phyloP scores from a whole-genome alignment of 2,113 vertebrate genomes.

The Siphamia tubifer region DNA sequence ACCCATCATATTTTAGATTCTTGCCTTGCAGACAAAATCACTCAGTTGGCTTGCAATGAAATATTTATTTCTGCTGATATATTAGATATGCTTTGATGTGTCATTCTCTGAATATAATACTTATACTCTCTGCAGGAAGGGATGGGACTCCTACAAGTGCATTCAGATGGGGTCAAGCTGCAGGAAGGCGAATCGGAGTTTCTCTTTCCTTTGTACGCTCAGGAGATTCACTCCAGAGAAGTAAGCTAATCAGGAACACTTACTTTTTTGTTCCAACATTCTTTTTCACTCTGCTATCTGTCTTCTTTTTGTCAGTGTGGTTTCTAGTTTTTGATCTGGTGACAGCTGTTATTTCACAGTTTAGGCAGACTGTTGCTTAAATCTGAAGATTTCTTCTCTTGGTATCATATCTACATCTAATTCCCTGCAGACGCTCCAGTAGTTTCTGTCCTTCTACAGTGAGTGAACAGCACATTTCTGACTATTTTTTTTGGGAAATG shows the following conservation, averaged over 20 bases:
- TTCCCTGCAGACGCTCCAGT: not conserved
- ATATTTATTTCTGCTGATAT: not conserved
- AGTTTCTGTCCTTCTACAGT: conserved; percentile 8
- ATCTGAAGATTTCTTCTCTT: not conserved
- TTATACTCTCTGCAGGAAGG: conserved; percentile 81
- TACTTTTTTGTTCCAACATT: not conserved
- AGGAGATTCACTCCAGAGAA: conserved; percentile 94
- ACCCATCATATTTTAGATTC: not conserved
- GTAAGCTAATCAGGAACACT: conserved; percentile 74
- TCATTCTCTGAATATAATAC: not conserved
- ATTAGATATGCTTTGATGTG: not conserved
- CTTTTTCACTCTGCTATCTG: not conserved
- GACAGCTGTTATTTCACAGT: conserved; percentile 32
- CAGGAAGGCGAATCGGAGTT: conserved; percentile 98
- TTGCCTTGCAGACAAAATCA: not conserved
- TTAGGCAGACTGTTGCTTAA: not conserved
- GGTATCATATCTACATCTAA: conserved; percentile 15
- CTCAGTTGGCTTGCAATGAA: not conserved
- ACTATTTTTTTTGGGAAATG: conserved; percentile 17
- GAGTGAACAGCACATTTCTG: conserved; percentile 32
- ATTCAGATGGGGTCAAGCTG: conserved; percentile 86
- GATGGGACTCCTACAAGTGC: conserved; percentile 91
- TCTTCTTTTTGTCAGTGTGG: not conserved
- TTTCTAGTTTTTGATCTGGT: too few species aligned
- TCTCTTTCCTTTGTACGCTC: conserved; percentile 90